Evolutionary conservation across 2,113 vertebrate genomes (phyloP).

Genomic region (Mesocricetus auratus): DNA sequence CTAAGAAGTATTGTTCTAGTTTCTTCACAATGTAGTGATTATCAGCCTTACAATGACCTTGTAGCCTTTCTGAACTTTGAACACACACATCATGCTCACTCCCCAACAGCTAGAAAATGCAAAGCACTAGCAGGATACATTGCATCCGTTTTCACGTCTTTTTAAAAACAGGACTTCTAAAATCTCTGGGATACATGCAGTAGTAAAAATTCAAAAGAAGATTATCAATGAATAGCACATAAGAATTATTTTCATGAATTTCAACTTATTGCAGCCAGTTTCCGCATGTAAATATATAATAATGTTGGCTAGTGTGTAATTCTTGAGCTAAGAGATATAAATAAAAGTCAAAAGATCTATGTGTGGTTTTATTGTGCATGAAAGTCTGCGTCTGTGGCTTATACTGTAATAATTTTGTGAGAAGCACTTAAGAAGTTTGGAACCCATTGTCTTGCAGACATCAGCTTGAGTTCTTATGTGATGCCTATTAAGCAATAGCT

Average conservation of each 20-base stretch:
- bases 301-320: conserved; percentile 94
- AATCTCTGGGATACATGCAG: conserved; percentile 90
- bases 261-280: conserved; percentile 92
- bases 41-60: conserved; percentile 92
- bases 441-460: neutral
- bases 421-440: neutral
- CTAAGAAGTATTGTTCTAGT: conserved; percentile 87
- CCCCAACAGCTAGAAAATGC: conserved; percentile 89
- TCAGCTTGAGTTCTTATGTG: neutral
- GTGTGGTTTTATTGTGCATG: conserved; percentile 81
- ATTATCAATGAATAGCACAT: conserved; percentile 92
- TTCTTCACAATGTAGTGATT: conserved; percentile 90
- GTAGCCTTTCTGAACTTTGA: conserved; percentile 92
- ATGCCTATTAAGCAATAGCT: neutral
- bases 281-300: conserved; percentile 95
- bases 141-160: conserved; percentile 90
- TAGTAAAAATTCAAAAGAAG: conserved; percentile 87
- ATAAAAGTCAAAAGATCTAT: conserved; percentile 89
- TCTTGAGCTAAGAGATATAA: conserved; percentile 93
- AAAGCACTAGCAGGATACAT: conserved; percentile 89
- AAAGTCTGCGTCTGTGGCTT: neutral
- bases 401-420: neutral
- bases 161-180: conserved; percentile 89
- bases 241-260: conserved; percentile 94
- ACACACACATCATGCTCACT: conserved; percentile 91